Conservation (phyloP, 2,888 invertebrate species). For the Drosophila affinis region DNA sequence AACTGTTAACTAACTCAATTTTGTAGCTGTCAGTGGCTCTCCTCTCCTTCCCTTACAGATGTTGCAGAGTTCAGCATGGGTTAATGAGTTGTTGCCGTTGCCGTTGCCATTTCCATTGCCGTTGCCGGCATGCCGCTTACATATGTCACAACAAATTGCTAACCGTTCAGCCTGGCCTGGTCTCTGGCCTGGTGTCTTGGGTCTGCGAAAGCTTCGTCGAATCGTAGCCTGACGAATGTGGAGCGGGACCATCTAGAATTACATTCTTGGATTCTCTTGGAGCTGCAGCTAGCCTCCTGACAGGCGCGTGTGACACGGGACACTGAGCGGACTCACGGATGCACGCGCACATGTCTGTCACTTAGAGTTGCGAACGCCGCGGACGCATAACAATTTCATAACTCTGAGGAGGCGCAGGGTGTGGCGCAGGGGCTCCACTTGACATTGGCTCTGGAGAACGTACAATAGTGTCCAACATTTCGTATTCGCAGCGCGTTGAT, state of each 20-base stretch:
- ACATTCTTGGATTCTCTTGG: neutral
- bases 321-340: slow-evolving; percentile 69
- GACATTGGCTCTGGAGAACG: slow-evolving; percentile 22
- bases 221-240: slow-evolving; percentile 20
- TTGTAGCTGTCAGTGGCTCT: slow-evolving; percentile 82
- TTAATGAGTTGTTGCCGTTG: slow-evolving; percentile 73
- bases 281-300: slow-evolving; percentile 7
- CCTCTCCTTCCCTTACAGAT: slow-evolving; percentile 12
- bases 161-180: slow-evolving; percentile 59
- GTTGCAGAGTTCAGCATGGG: slow-evolving; percentile 74
- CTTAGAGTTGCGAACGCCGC: slow-evolving; percentile 66
- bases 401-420: slow-evolving; percentile 59
- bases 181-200: neutral
- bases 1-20: slow-evolving; percentile 84
- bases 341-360: slow-evolving; percentile 70
- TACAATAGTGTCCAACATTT: slow-evolving; percentile 26
- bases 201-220: slow-evolving; percentile 53
- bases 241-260: slow-evolving; percentile 27
- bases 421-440: slow-evolving; percentile 7
- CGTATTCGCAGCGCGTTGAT: slow-evolving; percentile 55
- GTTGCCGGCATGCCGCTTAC: slow-evolving; percentile 66
- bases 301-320: slow-evolving; percentile 58
- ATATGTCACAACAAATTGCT: slow-evolving; percentile 77
- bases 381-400: slow-evolving; percentile 78
- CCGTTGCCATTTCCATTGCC: slow-evolving; percentile 18